Evolutionary conservation across 2,888 invertebrate genomes (phyloP).

Genomic region (Eupithecia tripunctaria): DNA sequence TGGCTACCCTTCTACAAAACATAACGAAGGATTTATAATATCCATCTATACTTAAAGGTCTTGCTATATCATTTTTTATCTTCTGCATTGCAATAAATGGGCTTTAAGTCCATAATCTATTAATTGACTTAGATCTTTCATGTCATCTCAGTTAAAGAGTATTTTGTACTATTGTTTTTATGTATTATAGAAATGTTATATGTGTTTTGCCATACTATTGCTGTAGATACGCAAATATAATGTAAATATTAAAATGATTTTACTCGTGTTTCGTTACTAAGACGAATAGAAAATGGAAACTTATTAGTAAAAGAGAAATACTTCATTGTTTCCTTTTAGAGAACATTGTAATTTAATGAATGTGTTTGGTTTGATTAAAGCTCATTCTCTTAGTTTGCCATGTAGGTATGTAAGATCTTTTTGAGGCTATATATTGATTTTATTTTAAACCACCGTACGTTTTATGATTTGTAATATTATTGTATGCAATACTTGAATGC

Average conservation of each 20-base stretch:
- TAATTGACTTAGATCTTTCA: not conserved
- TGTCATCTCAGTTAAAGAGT: not conserved
- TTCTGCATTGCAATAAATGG: not conserved
- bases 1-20: not conserved
- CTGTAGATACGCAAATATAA: not conserved
- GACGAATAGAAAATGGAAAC: not conserved
- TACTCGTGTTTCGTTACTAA: not conserved
- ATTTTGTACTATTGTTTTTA: not conserved
- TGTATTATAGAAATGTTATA: slow-evolving; percentile 2
- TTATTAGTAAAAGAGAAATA: not conserved
- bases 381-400: slow-evolving; percentile 5
- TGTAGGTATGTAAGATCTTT: slow-evolving; percentile 37
- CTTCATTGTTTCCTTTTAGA: not conserved
- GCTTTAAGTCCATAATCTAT: not conserved
- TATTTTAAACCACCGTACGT: slow-evolving; percentile 48
- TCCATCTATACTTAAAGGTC: not conserved
- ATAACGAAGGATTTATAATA: not conserved
- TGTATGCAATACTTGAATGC: slow-evolving; percentile 48
- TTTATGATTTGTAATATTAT: slow-evolving; percentile 41
- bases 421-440: slow-evolving; percentile 57
- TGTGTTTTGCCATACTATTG: not conserved
- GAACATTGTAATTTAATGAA: slow-evolving; percentile 14
- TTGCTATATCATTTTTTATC: not conserved
- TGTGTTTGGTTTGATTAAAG: not conserved
- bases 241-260: slow-evolving; percentile 4